Evolutionary conservation across 2,113 vertebrate species (phyloP).

Genomic region (Pyxicephalus adspersus): DNA sequence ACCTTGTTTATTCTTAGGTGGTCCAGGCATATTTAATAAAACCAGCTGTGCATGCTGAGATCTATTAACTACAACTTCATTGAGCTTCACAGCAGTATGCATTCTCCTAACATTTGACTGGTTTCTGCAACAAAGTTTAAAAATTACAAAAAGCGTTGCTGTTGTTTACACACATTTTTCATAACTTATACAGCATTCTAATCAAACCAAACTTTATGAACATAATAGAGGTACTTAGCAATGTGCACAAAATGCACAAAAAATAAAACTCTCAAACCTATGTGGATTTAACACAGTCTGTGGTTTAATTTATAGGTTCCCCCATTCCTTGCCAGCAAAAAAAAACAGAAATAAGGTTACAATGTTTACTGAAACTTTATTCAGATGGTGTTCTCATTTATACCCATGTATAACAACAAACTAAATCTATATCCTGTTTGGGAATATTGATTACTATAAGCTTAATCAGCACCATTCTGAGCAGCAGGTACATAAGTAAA

Average conservation of each 20-base stretch:
- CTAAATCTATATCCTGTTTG: too few relatives aligned
- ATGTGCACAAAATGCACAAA: conserved; percentile 58
- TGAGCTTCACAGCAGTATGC: conserved; percentile 95
- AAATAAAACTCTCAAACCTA: not conserved
- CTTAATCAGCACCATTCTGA: too few relatives aligned
- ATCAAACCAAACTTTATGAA: not conserved
- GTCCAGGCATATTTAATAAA: conserved; percentile 95
- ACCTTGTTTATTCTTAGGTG: conserved; percentile 86
- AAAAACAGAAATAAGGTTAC: conserved; percentile 69
- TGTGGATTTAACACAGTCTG: conserved; percentile 14
- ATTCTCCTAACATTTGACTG: conserved; percentile 95
- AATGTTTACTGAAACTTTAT: too few relatives aligned
- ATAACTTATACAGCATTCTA: not conserved
- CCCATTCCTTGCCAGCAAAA: conserved; percentile 90
- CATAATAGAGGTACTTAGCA: too few relatives aligned
- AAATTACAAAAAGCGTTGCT: not conserved
- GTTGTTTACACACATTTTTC: too few relatives aligned
- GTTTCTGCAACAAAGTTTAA: conserved; percentile 75
- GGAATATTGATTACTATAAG: too few relatives aligned
- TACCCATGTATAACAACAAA: too few relatives aligned
- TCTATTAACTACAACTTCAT: conserved; percentile 87
- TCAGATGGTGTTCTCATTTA: too few relatives aligned
- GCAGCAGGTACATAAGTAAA: too few relatives aligned
- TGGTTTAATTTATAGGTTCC: conserved; percentile 89
- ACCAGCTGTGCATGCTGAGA: conserved; percentile 92